phyloP scores from a whole-genome alignment of 2,113 vertebrate genomes.

The Conger conger region DNA sequence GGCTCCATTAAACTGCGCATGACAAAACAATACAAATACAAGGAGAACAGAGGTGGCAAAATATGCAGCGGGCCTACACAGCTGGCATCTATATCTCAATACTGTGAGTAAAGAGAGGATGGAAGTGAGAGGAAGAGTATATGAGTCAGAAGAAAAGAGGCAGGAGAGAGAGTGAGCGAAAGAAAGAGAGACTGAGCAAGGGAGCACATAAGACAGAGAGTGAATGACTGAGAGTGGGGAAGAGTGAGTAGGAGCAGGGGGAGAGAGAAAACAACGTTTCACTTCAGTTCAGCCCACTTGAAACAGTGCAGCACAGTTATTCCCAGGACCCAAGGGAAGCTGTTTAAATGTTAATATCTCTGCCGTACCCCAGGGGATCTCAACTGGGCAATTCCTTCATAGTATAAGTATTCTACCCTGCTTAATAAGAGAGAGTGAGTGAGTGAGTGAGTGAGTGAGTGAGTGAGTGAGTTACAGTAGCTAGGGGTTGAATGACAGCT shows the following conservation, averaged over 20 bases:
- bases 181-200: background rate
- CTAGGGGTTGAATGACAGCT: conserved; percentile 60
- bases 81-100: too few relatives aligned
- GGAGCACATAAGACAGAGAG: background rate
- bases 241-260: conserved; percentile 26
- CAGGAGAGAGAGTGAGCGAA: conserved; percentile 19
- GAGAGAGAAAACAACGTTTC: conserved; percentile 16
- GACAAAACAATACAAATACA: background rate
- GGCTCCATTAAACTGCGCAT: background rate
- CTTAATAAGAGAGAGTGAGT: conserved; percentile 13
- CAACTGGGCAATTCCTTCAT: conserved; percentile 19
- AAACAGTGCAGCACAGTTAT: conserved; percentile 15
- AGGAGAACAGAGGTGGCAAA: background rate
- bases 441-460: background rate
- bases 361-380: conserved; percentile 19
- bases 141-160: background rate
- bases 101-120: background rate
- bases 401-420: conserved; percentile 37
- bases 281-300: background rate
- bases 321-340: conserved; percentile 9
- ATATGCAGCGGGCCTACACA: background rate
- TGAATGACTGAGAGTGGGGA: conserved; percentile 4
- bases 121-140: background rate
- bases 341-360: conserved; percentile 24
- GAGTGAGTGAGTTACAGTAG: background rate